Evolutionary conservation across 1,140 invertebrate species (phyloP).

Genomic region (Drosophila athabasca): DNA sequence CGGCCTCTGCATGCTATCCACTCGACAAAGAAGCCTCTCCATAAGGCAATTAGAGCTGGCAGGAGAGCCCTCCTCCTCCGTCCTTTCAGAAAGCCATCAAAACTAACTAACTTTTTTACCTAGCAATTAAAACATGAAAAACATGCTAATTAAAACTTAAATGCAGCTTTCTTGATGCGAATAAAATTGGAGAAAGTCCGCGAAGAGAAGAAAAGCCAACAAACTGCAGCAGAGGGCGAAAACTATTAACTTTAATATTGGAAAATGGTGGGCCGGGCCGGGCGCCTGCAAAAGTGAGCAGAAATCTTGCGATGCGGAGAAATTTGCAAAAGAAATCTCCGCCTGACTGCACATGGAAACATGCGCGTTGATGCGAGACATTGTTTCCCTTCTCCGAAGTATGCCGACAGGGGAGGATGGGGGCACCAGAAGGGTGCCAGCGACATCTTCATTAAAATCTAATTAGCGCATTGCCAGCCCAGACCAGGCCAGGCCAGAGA

Average conservation of each 20-base stretch:
- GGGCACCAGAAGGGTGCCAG: slow-evolving; percentile 16
- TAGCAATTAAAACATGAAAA: slow-evolving; percentile 19
- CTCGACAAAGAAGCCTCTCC: background rate
- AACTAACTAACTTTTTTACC: slow-evolving; percentile 5
- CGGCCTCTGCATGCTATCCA: background rate
- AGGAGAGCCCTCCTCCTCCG: no score
- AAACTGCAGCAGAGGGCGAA: slow-evolving; percentile 16
- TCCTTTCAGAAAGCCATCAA: background rate
- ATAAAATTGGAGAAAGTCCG: slow-evolving; percentile 12
- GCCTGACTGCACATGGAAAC: slow-evolving; percentile 61
- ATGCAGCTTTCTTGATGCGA: background rate
- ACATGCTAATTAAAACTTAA: slow-evolving; percentile 48
- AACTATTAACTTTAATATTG: slow-evolving; percentile 31
- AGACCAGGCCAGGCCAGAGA: background rate
- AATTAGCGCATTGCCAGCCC: slow-evolving; percentile 65
- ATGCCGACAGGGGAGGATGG: background rate
- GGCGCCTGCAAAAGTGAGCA: slow-evolving; percentile 1
- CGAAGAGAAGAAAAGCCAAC: slow-evolving; percentile 3
- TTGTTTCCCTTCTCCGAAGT: slow-evolving; percentile 38
- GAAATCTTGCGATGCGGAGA: slow-evolving; percentile 19
- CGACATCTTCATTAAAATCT: slow-evolving; percentile 78
- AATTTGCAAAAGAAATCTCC: slow-evolving; percentile 54
- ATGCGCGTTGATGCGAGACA: slow-evolving; percentile 65
- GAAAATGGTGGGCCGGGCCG: background rate
- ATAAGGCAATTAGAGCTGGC: slow-evolving; percentile 14